Conservation (phyloP, 2,113 vertebrate species). For the Meleagris gallopavo region DNA sequence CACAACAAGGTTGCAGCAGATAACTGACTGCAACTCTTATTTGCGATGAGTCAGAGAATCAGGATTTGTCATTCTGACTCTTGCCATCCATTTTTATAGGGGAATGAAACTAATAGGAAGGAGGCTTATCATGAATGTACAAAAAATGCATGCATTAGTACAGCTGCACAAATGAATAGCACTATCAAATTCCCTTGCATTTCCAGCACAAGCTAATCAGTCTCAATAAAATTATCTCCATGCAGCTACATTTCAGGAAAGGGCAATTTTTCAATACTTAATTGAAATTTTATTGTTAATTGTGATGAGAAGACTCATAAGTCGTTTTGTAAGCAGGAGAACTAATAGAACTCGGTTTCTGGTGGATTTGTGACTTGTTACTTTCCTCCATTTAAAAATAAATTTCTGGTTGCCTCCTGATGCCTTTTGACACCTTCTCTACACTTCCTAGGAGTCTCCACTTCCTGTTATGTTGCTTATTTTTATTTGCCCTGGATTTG, state of each 20-base stretch:
- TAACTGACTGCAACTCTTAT: constrained; percentile 32
- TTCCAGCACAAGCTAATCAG: background rate
- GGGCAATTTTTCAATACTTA: background rate
- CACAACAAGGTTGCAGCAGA: constrained; percentile 43
- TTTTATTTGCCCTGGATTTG: background rate
- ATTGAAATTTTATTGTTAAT: background rate
- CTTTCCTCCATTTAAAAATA: background rate
- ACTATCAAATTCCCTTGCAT: background rate
- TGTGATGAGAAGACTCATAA: background rate
- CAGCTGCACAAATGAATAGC: background rate
- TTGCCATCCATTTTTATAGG: background rate
- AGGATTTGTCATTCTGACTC: constrained; percentile 32
- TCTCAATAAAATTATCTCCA: background rate
- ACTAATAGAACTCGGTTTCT: background rate
- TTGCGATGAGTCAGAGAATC: background rate
- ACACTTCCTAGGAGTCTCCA: background rate
- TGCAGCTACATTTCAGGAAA: background rate
- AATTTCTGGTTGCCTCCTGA: background rate
- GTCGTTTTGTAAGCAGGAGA: background rate
- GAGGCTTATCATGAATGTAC: background rate
- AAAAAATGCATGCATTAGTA: background rate
- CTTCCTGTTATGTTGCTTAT: background rate
- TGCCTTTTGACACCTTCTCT: background rate
- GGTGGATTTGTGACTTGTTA: background rate
- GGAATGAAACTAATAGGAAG: background rate